These are phyloP conservation scores for Glaucomys volans DNA, from an alignment of 2,113 vertebrate species.

Conservation along the genomic window DNA sequence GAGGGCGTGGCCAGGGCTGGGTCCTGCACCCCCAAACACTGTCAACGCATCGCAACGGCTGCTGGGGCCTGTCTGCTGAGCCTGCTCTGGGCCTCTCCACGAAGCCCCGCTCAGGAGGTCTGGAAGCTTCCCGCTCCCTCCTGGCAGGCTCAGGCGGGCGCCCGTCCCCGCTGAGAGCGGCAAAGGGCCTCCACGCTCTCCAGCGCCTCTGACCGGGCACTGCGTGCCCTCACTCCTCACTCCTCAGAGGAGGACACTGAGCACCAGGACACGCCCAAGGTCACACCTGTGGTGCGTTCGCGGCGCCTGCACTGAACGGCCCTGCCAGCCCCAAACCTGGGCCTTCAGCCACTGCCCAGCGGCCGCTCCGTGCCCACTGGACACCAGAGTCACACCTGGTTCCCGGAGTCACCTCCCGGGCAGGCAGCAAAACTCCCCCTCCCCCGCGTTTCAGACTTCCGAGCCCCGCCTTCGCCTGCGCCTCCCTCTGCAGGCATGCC, in stretches of 20 bases:
- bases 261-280: background rate
- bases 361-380: fast-evolving
- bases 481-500: background rate
- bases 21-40: fast-evolving
- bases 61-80: too few species aligned
- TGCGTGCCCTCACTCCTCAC: too few species aligned
- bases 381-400: background rate
- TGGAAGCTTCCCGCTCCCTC: background rate
- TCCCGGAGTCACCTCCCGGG: background rate
- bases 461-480: background rate
- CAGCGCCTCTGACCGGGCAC: too few species aligned
- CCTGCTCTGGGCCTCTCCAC: fast-evolving
- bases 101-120: background rate
- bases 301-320: background rate
- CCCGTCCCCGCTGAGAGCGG: background rate
- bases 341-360: background rate
- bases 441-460: too few species aligned
- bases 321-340: background rate
- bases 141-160: background rate
- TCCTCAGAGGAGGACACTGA: background rate
- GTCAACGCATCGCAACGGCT: too few species aligned
- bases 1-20: background rate
- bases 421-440: too few species aligned
- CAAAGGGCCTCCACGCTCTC: background rate
- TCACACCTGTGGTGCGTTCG: background rate